Evolutionary conservation across 2,113 vertebrate genomes (phyloP).

Genomic region (Dicaeum eximium): DNA sequence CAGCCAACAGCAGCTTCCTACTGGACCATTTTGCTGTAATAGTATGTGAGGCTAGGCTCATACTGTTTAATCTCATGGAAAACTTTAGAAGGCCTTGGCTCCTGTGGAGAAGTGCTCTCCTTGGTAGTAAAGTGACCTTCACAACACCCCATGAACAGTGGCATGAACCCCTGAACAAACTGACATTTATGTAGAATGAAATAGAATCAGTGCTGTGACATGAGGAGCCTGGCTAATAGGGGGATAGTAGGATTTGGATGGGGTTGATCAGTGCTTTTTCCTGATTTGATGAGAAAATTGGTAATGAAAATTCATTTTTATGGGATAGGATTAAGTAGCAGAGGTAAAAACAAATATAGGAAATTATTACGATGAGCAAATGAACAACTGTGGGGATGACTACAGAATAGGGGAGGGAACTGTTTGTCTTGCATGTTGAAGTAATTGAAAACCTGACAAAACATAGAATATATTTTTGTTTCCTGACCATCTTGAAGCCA

Average conservation of each 20-base stretch:
- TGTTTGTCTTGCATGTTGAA: not conserved
- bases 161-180: not conserved
- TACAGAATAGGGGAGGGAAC: not conserved
- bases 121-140: not conserved
- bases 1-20: not conserved
- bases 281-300: not conserved
- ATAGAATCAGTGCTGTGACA: fast-evolving
- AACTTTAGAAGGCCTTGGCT: not conserved
- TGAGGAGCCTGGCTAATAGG: not conserved
- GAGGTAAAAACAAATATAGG: not conserved
- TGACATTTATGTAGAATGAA: not conserved
- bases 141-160: not conserved
- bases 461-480: not conserved
- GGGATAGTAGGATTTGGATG: not conserved
- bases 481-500: not conserved
- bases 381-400: not conserved
- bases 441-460: not conserved
- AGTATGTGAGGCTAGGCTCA: not conserved
- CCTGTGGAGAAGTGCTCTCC: not conserved
- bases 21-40: not conserved
- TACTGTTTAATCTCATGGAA: not conserved
- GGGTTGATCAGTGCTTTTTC: not conserved
- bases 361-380: not conserved
- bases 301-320: not conserved
- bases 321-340: not conserved